Base-by-base conservation (phyloP, 1,140 invertebrate genomes). In the Coelopa frigida region DNA sequence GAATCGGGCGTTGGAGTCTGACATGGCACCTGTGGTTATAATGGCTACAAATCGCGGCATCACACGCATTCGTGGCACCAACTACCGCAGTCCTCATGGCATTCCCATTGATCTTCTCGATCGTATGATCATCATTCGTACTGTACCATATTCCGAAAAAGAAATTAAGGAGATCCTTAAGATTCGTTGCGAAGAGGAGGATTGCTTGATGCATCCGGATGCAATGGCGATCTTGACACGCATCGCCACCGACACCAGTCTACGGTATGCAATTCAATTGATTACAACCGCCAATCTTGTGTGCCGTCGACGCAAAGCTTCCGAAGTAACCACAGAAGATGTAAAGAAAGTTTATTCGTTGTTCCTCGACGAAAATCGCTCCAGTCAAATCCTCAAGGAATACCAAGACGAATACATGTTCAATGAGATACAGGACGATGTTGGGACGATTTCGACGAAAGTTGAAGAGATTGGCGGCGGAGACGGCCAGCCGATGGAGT, bases 11-110 rank as follows among this genome's bases (percentile, higher is more conserved):
- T 70, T 99, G 18, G 96, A 99, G 65, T 89, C 88, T 53, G 95
- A 98, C 58, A 94, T 98, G 79, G 87, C 95, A 0, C 96, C 96
- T 0, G 85, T 99, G 20, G 84, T 99, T 3, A 94, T 99, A 7
- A 97, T 98, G 89, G 96, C 96, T 2, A 98, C 95, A n/a, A 99
- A 99, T 73, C 79, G 94, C 52, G 95, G 94, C 11, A 94, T 98
- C 33, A 97, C 94, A 0, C 82, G 84, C 49, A 98, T 99, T 55
- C 77, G 96, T 46, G 96, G 94, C 18, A 98, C 95, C 8, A 86
- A 88, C 53, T 93, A 96, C 68, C 79, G 79, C 48, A 91, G 89
- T 49, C 94, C 96, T 1, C 96, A 99, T 72, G 96, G 70, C 18
- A 89, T 99, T 38, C 96, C 96, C 0, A 82, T 97, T 42, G 96